phyloP scores from a whole-genome alignment of 2,113 vertebrate species.

The Mungos mungo region DNA sequence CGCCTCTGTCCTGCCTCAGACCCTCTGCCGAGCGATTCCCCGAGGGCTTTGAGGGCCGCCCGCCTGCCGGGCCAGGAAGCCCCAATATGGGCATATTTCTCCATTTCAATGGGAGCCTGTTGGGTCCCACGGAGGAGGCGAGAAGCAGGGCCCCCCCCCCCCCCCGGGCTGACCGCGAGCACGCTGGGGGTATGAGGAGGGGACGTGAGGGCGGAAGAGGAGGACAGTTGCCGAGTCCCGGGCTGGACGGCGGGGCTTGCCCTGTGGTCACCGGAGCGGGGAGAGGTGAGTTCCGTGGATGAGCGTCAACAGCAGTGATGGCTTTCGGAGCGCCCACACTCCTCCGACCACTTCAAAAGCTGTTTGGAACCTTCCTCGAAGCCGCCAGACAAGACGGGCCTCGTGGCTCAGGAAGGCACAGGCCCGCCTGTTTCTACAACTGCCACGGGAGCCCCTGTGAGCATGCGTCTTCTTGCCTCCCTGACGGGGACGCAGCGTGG shows the following conservation, averaged over 20 bases:
- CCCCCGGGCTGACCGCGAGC: slow-evolving; percentile 56
- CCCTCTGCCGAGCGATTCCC: slow-evolving; percentile 77
- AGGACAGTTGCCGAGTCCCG: no score
- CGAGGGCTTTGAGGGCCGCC: slow-evolving; percentile 74
- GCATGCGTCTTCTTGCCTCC: fast-evolving
- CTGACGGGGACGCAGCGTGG: fast-evolving
- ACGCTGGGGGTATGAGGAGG: slow-evolving; percentile 64
- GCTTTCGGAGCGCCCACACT: neutral
- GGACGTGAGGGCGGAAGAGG: neutral
- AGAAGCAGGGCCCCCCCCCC: slow-evolving; percentile 72
- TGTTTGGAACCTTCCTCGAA: neutral
- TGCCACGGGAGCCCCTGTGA: neutral
- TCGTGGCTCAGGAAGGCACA: fast-evolving
- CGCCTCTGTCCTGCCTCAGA: slow-evolving; percentile 73
- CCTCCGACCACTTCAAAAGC: neutral
- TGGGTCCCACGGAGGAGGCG: slow-evolving; percentile 77
- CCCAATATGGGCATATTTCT: slow-evolving; percentile 78
- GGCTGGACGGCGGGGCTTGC: neutral
- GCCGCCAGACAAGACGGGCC: neutral
- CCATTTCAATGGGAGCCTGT: slow-evolving; percentile 78
- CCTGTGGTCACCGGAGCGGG: neutral
- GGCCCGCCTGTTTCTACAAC: no score
- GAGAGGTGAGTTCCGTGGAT: neutral
- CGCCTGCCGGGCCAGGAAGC: slow-evolving; percentile 68
- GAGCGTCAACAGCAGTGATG: fast-evolving